Evolutionary conservation across 2,888 invertebrate species (phyloP), one percentile per base, ranked within the genome.

Genomic region (Mesorhabditis sp.): DNA sequence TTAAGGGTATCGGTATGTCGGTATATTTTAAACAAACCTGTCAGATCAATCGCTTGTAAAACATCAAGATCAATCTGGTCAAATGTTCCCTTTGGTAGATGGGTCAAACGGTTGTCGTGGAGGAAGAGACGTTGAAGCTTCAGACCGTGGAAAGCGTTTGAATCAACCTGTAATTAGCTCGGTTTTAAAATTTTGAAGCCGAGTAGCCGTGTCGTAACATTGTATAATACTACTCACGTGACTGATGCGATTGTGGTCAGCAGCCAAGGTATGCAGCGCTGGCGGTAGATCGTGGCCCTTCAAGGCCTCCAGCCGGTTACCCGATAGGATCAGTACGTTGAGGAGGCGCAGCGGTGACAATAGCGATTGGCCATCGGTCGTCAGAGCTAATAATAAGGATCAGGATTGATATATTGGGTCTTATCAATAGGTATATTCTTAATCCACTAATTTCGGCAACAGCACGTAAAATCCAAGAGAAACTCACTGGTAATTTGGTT

Each of bases 261-360:
- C 71, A 6, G 78, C 74, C 62, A 78, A 50, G n/a, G 69, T 68
- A 43, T 67, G 64, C 45, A 79, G 65, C 0, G 76, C 67, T 7
- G 70, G 68, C 13, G 79, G 79, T n/a, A 80, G 73, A 43, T 80
- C 79, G 15, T 72, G 70, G 10, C 74, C 66, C 43, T 72, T 67
- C 10, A 80, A 72, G 6, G 67, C 65, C 0, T 68, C 66, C 7
- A 75, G 67, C 4, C 80, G 74, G 74, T 88, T 88, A 74, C 85
- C 79, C 4, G 88, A 87, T 5, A 88, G 74, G 85, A 87, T 87
- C 10, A 88, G 80, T 70, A 85, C 84, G 7, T 83, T 80, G 45
- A 88, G 83, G n/a, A 85, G 76, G 41, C 72, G 81, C 44, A 80
- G 79, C 69, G 87, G 79, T 4, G 80, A 72, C 72, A 87, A 86